These are phyloP conservation scores for Pimpla rufipes DNA, from an alignment of 2,888 invertebrate genomes.

Conservation along the genomic window DNA sequence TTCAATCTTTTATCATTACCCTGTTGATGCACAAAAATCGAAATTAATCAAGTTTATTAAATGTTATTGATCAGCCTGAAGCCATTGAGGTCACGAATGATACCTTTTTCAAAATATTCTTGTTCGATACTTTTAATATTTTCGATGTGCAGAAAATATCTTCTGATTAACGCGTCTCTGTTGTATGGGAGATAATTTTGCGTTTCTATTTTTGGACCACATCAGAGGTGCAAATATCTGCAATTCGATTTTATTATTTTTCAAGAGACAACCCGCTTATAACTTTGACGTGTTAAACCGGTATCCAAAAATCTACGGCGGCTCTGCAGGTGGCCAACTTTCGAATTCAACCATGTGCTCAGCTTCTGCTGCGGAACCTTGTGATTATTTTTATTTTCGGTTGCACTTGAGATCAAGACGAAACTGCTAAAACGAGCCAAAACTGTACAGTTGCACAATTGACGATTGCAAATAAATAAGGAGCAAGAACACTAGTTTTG, in stretches of 20 bases:
- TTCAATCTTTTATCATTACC: too few relatives aligned
- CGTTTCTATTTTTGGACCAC: background rate
- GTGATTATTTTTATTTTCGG: background rate
- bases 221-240: background rate
- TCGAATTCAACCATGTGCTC: background rate
- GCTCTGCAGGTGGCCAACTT: background rate
- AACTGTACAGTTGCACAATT: background rate
- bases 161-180: background rate
- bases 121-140: too few relatives aligned
- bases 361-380: background rate
- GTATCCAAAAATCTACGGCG: background rate
- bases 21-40: too few relatives aligned
- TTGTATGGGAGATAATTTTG: background rate
- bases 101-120: too few relatives aligned
- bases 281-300: background rate
- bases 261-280: background rate
- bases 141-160: too few relatives aligned
- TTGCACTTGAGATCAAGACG: background rate
- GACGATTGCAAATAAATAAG: background rate
- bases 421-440: background rate
- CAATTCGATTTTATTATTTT: background rate
- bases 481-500: background rate
- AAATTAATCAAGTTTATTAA: background rate
- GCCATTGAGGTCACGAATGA: too few relatives aligned
- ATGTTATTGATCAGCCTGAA: too few relatives aligned